These are phyloP conservation scores for Hololepta plana DNA, from an alignment of 2,888 invertebrate species.

Conservation along the genomic window DNA sequence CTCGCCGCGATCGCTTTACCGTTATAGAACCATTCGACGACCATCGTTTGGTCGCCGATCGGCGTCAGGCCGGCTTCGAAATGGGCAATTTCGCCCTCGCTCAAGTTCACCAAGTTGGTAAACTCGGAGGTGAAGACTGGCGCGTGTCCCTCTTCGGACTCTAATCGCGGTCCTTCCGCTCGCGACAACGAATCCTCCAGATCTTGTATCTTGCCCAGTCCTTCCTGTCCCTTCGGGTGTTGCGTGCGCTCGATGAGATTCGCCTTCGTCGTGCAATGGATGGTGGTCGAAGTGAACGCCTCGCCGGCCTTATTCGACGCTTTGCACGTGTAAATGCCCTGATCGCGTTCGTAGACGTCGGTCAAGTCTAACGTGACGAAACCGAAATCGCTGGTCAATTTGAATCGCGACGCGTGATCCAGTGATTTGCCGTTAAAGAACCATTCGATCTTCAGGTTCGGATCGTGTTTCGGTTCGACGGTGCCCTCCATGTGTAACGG, in stretches of 20 bases:
- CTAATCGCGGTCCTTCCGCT: constrained; percentile 46
- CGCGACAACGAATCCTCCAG: constrained; percentile 70
- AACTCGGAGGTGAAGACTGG: constrained; percentile 81
- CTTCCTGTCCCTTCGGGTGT: constrained; percentile 90
- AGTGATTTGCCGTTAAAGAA: constrained; percentile 81
- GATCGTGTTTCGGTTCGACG: constrained; percentile 87
- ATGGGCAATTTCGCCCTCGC: constrained; percentile 92
- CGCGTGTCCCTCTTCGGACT: constrained; percentile 64
- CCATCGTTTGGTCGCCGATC: constrained; percentile 83
- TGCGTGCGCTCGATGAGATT: constrained; percentile 75
- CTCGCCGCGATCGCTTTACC: constrained; percentile 74
- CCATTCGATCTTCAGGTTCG: constrained; percentile 82
- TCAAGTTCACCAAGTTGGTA: constrained; percentile 61
- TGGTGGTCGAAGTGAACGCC: constrained; percentile 80
- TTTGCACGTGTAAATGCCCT: constrained; percentile 85
- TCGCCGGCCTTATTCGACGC: constrained; percentile 78
- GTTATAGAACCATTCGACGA: constrained; percentile 93
- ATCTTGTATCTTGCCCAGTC: constrained; percentile 78
- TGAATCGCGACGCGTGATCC: constrained; percentile 76
- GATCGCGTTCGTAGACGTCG: constrained; percentile 84
- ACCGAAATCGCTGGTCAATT: constrained; percentile 88
- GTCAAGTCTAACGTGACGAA: constrained; percentile 87
- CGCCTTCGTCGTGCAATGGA: constrained; percentile 67
- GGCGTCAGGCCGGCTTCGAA: constrained; percentile 94
- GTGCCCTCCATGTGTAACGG: constrained; percentile 84